A percentile compares a stretch with the other conserved stretches of the same genome.
These are phyloP conservation scores for Xiphorhynchus elegans DNA, from an alignment of 2,113 vertebrate species.

Conservation along the genomic window DNA sequence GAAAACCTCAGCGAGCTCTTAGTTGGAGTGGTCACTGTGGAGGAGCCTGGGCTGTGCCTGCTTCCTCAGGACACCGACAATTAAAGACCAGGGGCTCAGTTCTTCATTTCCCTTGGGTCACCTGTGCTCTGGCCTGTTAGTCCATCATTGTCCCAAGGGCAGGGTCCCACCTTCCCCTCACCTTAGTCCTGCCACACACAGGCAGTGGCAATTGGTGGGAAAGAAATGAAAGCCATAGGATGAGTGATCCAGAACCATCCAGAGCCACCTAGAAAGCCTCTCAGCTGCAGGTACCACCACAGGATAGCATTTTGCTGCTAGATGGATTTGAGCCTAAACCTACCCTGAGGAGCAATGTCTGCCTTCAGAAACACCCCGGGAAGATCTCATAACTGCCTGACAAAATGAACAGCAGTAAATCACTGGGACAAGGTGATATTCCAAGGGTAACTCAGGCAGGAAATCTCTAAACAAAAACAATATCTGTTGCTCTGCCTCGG, in stretches of 20 bases:
- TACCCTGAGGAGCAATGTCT: neutral
- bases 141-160: neutral
- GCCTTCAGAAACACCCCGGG: neutral
- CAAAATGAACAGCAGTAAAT: constrained; percentile 15
- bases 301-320: neutral
- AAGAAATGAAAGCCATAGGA: neutral
- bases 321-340: neutral
- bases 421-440: neutral
- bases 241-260: neutral
- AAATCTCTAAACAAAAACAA: neutral
- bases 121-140: neutral
- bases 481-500: neutral
- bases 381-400: neutral
- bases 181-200: neutral
- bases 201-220: no score
- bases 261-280: neutral
- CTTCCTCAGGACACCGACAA: neutral
- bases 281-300: neutral
- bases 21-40: accelerated
- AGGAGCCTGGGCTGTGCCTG: accelerated
- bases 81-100: neutral
- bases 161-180: neutral
- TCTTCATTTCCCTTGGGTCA: neutral
- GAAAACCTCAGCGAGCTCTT: neutral
- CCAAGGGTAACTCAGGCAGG: neutral